A percentile compares a stretch with the other conserved stretches of the same genome.
Conservation (phyloP, 1,140 invertebrate species). For the Augochlora pura region DNA sequence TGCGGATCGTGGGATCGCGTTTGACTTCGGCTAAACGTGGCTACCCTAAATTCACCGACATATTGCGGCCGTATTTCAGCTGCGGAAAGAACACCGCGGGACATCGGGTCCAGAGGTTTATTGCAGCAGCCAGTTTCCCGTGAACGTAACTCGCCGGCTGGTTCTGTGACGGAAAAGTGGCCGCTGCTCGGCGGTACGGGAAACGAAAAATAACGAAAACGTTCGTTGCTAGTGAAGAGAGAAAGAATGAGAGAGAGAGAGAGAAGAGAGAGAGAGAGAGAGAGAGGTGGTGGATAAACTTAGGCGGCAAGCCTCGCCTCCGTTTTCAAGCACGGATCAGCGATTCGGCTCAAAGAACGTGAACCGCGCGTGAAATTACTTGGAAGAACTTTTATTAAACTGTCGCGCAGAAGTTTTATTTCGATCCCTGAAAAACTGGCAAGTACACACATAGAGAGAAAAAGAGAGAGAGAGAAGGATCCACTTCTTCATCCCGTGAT, state of each 20-base stretch:
- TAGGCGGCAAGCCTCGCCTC: neutral
- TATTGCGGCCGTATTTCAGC: conserved; percentile 15
- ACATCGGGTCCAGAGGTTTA: neutral
- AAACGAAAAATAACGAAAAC: conserved; percentile 1
- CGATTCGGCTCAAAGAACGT: neutral
- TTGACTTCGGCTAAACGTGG: neutral
- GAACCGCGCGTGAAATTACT: neutral
- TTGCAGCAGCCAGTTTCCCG: neutral
- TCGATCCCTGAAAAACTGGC: neutral
- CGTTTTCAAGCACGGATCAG: neutral
- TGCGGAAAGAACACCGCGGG: neutral
- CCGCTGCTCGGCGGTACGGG: no score
- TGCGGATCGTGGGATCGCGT: neutral
- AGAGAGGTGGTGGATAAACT: no score
- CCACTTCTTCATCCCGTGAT: neutral
- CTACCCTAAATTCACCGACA: neutral
- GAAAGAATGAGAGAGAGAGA: no score
- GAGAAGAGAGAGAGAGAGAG: no score
- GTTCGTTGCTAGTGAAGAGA: no score
- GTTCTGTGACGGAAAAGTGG: neutral
- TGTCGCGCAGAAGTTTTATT: neutral
- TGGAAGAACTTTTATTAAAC: conserved; percentile 1
- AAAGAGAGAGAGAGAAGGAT: neutral
- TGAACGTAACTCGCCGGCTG: neutral
- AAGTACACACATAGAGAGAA: no score